A percentile compares a stretch with the other conserved stretches of the same genome.
These are phyloP conservation scores for Caradrina clavipalpis DNA, from an alignment of 2,888 invertebrate genomes.

Conservation along the genomic window DNA sequence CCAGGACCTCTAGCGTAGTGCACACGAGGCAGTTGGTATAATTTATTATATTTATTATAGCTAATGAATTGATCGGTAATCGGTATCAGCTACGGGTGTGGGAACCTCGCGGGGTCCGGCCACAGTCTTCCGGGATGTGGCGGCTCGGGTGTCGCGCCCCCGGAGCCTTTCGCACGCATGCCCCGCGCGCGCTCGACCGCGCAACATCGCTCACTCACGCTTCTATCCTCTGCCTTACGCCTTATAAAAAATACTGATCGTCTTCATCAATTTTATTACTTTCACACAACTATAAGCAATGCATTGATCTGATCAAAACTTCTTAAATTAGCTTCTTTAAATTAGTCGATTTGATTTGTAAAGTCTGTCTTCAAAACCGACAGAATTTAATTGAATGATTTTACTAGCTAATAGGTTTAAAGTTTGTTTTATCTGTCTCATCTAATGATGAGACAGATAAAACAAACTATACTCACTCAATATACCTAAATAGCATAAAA, in stretches of 20 bases:
- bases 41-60: too few relatives aligned
- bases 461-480: too few relatives aligned
- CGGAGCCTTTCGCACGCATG: constrained; percentile 84
- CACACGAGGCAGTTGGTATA: too few relatives aligned
- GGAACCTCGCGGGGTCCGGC: constrained; percentile 75
- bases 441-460: too few relatives aligned
- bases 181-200: constrained; percentile 77
- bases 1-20: too few relatives aligned
- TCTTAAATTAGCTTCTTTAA: neutral
- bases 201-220: constrained; percentile 77
- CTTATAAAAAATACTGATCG: constrained; percentile 51
- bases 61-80: constrained; percentile 32
- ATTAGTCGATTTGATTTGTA: neutral
- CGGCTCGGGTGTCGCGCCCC: constrained; percentile 80
- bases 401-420: neutral
- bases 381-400: neutral
- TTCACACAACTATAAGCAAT: neutral
- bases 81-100: constrained; percentile 69
- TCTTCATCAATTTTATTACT: constrained; percentile 19
- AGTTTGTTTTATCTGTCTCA: constrained; percentile 11
- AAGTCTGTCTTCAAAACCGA: neutral
- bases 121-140: constrained; percentile 90
- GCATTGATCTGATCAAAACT: constrained; percentile 3
- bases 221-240: constrained; percentile 69
- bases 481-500: too few relatives aligned